Conservation (phyloP, 2,113 vertebrate species). For the Heliornis fulica region DNA sequence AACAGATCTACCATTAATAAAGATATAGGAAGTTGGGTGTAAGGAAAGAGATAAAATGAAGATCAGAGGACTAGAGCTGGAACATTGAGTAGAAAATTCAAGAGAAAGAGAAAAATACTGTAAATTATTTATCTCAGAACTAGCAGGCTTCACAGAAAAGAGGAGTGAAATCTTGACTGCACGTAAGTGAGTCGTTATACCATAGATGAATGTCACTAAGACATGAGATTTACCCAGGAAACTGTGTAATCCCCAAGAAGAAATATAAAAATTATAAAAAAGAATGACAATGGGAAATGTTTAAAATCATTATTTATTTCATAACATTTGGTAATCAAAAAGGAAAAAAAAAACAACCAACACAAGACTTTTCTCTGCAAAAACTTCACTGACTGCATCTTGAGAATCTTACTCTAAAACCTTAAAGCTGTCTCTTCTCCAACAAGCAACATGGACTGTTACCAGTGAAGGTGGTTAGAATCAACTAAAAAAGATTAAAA, state of each 20-base stretch:
- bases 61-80: background rate
- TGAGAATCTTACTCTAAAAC: background rate
- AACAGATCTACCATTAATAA: background rate
- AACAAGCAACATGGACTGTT: background rate
- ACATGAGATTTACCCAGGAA: background rate
- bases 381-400: background rate
- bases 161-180: background rate
- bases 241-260: background rate
- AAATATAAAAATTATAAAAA: background rate
- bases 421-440: background rate
- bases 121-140: background rate
- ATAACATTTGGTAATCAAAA: background rate
- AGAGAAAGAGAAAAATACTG: background rate
- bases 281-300: background rate
- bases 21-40: background rate
- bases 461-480: background rate
- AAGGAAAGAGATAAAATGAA: background rate
- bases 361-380: background rate
- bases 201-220: background rate
- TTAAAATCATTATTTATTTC: background rate
- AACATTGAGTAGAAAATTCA: background rate
- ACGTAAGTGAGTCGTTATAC: background rate
- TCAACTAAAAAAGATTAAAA: background rate
- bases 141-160: background rate
- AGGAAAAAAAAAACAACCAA: background rate